Percentiles rank a stretch among this genome's conserved stretches.
Conservation (phyloP, 92 coral and sea anemone species). For the Virgularia gustaviana region DNA sequence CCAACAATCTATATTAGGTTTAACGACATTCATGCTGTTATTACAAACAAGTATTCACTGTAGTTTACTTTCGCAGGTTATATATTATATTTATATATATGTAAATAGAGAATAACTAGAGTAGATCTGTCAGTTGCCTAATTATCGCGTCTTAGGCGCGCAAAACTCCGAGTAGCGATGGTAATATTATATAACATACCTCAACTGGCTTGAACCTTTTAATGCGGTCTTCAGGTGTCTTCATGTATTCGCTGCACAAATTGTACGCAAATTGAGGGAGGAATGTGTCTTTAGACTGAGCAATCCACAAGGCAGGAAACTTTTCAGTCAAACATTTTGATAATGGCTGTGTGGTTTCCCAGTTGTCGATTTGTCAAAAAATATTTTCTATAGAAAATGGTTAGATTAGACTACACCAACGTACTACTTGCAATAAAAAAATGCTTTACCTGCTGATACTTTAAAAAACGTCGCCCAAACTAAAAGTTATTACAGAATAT, state of each 20-base stretch:
- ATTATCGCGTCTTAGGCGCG: neutral
- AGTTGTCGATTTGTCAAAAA: slow-evolving; percentile 51
- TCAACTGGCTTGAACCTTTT: slow-evolving; percentile 9
- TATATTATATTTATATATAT: neutral
- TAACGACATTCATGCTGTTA: neutral
- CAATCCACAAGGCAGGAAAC: slow-evolving; percentile 48
- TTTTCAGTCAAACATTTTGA: slow-evolving; percentile 47
- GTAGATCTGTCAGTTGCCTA: neutral
- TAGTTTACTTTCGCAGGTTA: neutral
- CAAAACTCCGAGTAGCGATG: too few species aligned
- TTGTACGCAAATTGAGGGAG: slow-evolving; percentile 57
- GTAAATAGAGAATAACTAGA: too few species aligned
- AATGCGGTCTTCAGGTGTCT: slow-evolving; percentile 5
- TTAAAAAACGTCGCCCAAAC: too few species aligned
- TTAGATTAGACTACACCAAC: too few species aligned
- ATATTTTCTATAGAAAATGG: slow-evolving; percentile 1
- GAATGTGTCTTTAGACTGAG: slow-evolving; percentile 48
- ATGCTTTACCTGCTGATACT: too few species aligned
- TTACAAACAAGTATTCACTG: neutral
- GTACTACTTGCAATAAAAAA: too few species aligned
- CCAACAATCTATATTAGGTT: neutral
- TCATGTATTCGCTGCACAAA: slow-evolving; percentile 43
- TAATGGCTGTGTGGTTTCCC: slow-evolving; percentile 48
- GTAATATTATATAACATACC: neutral
- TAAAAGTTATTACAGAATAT: too few species aligned